phyloP scores from a whole-genome alignment of 2,797 vertebrate species.

The Sebastes goodei region DNA sequence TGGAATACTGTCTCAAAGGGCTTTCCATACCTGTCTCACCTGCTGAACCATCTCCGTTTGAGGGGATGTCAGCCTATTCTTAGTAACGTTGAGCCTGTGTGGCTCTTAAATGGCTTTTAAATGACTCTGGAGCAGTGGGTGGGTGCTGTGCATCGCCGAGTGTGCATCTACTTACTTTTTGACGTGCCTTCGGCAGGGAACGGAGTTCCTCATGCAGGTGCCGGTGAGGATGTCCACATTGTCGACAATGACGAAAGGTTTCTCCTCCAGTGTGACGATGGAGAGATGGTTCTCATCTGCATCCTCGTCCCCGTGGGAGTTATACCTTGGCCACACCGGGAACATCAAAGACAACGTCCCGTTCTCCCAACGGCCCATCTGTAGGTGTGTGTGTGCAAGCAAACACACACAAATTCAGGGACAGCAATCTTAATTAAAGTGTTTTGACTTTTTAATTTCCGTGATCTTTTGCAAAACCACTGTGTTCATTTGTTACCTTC shows the following conservation, averaged over 20 bases:
- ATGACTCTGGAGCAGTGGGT: background rate
- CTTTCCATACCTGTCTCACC: background rate
- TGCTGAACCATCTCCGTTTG: background rate
- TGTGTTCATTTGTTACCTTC: slow-evolving; percentile 83
- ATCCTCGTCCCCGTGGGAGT: slow-evolving; percentile 92
- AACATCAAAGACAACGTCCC: slow-evolving; percentile 90
- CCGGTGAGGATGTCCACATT: slow-evolving; percentile 96
- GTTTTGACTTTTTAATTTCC: slow-evolving; percentile 37
- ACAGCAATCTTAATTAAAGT: slow-evolving; percentile 1
- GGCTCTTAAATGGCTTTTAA: slow-evolving; percentile 6
- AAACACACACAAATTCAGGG: slow-evolving; percentile 31
- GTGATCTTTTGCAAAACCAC: slow-evolving; percentile 2
- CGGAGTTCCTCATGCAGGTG: slow-evolving; percentile 95
- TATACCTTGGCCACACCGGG: slow-evolving; percentile 95
- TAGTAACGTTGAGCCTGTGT: background rate
- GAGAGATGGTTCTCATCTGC: slow-evolving; percentile 96
- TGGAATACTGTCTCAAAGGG: background rate
- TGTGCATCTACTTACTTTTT: slow-evolving; percentile 86
- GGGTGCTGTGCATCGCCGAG: background rate
- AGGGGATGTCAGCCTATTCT: background rate
- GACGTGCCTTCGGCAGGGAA: slow-evolving; percentile 94
- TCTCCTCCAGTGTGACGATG: slow-evolving; percentile 97
- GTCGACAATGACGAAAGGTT: slow-evolving; percentile 97
- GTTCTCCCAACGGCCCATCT: slow-evolving; percentile 99
- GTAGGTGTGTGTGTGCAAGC: background rate